Evolutionary conservation across 2,888 invertebrate genomes (phyloP), one percentile per base, ranked within the genome.

Genomic region (Diaphora mendica): DNA sequence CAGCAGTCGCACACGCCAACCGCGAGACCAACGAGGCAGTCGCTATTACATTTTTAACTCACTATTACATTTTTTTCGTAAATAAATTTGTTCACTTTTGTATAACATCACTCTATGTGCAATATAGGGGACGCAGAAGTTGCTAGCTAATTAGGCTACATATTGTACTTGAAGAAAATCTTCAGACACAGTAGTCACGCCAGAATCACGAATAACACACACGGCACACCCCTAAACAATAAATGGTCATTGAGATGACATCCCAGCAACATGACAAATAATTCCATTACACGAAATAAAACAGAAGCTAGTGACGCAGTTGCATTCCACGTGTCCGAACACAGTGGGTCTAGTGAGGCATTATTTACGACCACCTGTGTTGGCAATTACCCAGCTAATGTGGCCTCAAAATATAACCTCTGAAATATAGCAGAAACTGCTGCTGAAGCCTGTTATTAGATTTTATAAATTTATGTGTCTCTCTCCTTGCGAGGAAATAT

Each of bases 321-420:
- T 80, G 82, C 80, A 79, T 80, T 77, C 80, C 75, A 81, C 80
- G 81, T 73, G 80, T 79, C 75, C 75, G 64, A 76, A 55, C 59
- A 70, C 69, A 70, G 59, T 64, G 68, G 51, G 67, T 68, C 59
- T 70, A 68, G 30, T 71, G 69, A 66, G 70, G 79, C 82, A 86
- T 90, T 90, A 90, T 91, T 91, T 91, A 90, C 79, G 86, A 77
- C 78, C 87, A 87, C 88, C 86, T 88, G 86, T 79, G 72, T 81
- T 80, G 79, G 87, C 88, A 89, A 90, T 91, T 91, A 91, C 89
- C 85, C 83, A 74, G 80, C 87, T 90, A 90, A 91, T 91, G 89
- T 90, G 87, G 86, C 81, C 82, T 86, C 88, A 82, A 88, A 88
- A 85, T 88, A 89, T 86, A 81, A 74, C 65, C 70, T 70, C 74